Evolutionary conservation across 1,140 invertebrate genomes (phyloP), one percentile per base, ranked within the genome.

Genomic region (Lysiphlebus fabarum): DNA sequence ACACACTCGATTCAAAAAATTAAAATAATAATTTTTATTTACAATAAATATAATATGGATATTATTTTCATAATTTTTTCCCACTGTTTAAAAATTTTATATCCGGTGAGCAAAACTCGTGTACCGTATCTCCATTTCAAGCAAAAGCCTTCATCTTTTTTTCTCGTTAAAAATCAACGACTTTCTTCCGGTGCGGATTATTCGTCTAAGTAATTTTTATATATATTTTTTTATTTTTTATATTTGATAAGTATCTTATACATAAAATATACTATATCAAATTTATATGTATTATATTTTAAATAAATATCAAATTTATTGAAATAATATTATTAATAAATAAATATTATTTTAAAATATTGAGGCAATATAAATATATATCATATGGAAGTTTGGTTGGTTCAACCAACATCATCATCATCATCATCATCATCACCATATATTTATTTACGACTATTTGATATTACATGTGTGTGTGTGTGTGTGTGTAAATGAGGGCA

Each of bases 41-140:
- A 1, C 3, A n/a, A n/a, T n/a, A n/a, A n/a, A n/a, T 17, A 17
- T 17, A 7, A 7, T 51, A 34, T 36, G 48, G 36, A 51, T 51
- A 38, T 51, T 36, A 11, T 51, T 51, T 51, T 36, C 49, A 51
- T 51, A 12, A 33, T 51, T 51, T 51, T 51, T 5, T 38, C 49
- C 36, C 26, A 49, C 11, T 49, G 17, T 48, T 33, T 1, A n/a
- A n/a, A n/a, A n/a, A 11, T 9, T 17, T 51, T 36, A n/a, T 51
- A 51, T 51, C 49, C 49, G 49, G 33, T 11, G 34, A 34, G n/a
- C 48, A 49, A 43, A 57, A 58, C 33, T 58, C 56, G 56, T 38
- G 47, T 43, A 58, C 40, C 56, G 56, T 58, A 58, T 58, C 56
- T 58, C 56, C 56, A 58, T 42, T 48, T 51, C 49, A 3, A 17